Base-by-base conservation (phyloP, 2,113 vertebrate species). In the Melospiza georgiana region DNA sequence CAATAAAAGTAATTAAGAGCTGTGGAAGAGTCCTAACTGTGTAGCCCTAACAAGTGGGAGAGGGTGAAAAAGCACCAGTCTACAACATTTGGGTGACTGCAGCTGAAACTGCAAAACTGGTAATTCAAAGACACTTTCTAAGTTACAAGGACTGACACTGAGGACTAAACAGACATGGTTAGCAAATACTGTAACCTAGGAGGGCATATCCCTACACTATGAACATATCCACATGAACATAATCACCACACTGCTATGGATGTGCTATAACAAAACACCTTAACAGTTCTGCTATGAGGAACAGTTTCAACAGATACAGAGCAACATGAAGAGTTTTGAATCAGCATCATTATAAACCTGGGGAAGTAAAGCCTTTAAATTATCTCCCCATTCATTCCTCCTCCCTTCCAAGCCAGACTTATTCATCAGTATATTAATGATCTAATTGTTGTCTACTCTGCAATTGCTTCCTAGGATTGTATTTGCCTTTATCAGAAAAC, bases 1-100 rank as follows among this genome's bases (percentile, higher is more conserved):
- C 75, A 93, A 83, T 97, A 95, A 95, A 93, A 48, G 21, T 59
- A 74, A 71, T 62, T 48, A 49, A 66, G 9, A 90, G n/a, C 28
- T 80, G 63, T 80, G 35, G 11, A 74, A 61, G 41, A 61, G 49
- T 90, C 7, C 0, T 66, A 62, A 91, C 39, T 93, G 55, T 30
- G 41, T 63, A 73, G 54, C 51, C 18, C 30, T 85, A 48, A 66
- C 28, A 87, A 59, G 23, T 2, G 6, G 41, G 43, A 89, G 22
- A 61, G 11, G 16, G 54, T 27, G 15, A 49, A 66, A 84, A 90
- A 91, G 41, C 66, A 91, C 35, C 24, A 66, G 22, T 30, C 27
- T 86, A 39, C 22, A 59, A 30, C 24, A 43, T 59, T 15, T 43
- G 37, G 43, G 35, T 54, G 55, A 74, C 28, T 55, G n/a, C 80